Conservation (phyloP, 92 coral and sea anemone genomes). For the Phenganax marumi region DNA sequence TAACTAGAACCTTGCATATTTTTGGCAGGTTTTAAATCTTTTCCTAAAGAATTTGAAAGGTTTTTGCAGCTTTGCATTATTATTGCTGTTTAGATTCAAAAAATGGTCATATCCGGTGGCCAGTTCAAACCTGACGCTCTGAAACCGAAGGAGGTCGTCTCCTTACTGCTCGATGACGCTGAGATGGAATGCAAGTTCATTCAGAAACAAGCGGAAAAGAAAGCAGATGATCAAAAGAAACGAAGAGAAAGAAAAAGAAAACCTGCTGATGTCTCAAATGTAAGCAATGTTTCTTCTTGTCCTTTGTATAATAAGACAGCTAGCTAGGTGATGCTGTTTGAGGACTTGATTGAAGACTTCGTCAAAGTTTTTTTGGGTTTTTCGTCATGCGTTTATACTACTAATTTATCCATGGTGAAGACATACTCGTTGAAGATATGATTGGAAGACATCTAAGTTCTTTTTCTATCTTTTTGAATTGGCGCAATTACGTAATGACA, state of each 20-base stretch:
- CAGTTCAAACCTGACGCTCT: conserved; percentile 98
- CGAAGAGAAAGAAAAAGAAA: conserved; percentile 91
- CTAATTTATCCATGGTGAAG: too few relatives aligned
- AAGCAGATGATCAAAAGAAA: conserved; percentile 93
- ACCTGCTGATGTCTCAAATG: conserved; percentile 63
- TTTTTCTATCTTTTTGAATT: too few relatives aligned
- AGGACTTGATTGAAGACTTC: too few relatives aligned
- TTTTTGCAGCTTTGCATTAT: neutral
- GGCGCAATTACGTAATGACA: too few relatives aligned
- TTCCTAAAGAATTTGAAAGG: too few relatives aligned
- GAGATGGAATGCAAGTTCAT: conserved; percentile 94
- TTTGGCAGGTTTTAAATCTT: too few relatives aligned
- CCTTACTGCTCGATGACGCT: conserved; percentile 88
- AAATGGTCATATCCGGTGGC: conserved; percentile 99
- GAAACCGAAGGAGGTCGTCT: conserved; percentile 97
- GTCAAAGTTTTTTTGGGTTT: too few relatives aligned
- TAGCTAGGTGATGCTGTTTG: neutral
- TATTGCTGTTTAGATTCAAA: conserved; percentile 70
- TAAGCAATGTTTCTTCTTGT: conserved; percentile 43
- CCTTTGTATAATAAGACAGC: neutral
- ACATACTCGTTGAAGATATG: too few relatives aligned
- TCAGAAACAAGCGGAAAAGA: conserved; percentile 95
- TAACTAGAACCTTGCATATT: too few relatives aligned
- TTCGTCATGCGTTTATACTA: too few relatives aligned
- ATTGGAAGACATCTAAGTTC: too few relatives aligned